Percentiles rank a stretch among this genome's conserved stretches.
Evolutionary conservation across 2,888 invertebrate species (phyloP).

Genomic region (Lepidochitona cinerea): DNA sequence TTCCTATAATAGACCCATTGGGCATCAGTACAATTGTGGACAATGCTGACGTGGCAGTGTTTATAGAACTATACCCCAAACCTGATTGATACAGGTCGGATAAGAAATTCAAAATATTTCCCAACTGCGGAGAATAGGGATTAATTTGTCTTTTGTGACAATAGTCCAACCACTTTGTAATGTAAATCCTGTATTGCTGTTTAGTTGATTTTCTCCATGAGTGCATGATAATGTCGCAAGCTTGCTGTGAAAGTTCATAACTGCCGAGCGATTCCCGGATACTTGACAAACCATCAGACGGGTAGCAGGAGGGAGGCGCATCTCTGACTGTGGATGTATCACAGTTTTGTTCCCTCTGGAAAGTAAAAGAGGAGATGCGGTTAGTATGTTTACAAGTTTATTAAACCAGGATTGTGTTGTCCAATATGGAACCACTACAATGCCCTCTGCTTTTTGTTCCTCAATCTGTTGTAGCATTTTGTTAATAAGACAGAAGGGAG

Average conservation of each 20-base stretch:
- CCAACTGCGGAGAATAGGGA: not conserved
- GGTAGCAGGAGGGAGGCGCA: not conserved
- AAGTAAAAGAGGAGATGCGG: not conserved
- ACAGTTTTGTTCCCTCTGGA: not conserved
- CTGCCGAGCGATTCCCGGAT: not conserved
- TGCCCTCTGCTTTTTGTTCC: not conserved
- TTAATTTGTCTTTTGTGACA: not conserved
- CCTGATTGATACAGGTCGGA: constrained; percentile 15
- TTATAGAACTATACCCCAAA: constrained; percentile 25
- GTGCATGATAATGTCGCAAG: not conserved
- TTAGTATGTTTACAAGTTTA: not conserved
- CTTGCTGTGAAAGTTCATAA: not conserved
- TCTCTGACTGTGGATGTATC: not conserved
- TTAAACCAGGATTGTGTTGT: not conserved
- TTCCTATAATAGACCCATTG: constrained; percentile 7
- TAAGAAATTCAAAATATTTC: constrained; percentile 11
- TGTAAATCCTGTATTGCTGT: not conserved
- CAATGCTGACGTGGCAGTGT: constrained; percentile 24
- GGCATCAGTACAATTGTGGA: constrained; percentile 15
- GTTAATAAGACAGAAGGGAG: not conserved
- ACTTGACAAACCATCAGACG: not conserved
- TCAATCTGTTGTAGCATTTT: not conserved
- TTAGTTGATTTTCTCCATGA: not conserved
- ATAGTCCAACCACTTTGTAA: not conserved
- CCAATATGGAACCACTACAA: not conserved